Conservation (phyloP, 2,113 vertebrate genomes). For the Anseranas semipalmata region DNA sequence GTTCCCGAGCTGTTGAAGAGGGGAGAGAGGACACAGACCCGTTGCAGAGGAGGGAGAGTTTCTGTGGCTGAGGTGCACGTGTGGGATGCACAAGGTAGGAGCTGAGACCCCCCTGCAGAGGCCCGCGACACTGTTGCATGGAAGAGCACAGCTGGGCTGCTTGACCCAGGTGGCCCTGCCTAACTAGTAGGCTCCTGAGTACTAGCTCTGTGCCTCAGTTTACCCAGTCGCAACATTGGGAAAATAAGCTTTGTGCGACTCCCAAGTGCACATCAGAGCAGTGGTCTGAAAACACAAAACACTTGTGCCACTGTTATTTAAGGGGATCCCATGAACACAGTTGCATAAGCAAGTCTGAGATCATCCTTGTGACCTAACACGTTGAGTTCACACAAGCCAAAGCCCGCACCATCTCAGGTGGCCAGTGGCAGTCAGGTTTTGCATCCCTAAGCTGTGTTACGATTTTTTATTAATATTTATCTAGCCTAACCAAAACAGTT, state of each 20-base stretch:
- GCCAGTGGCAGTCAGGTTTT: background rate
- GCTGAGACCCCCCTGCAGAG: background rate
- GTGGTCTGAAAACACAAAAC: background rate
- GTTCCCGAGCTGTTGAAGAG: background rate
- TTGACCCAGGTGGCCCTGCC: background rate
- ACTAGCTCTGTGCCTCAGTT: background rate
- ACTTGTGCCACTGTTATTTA: background rate
- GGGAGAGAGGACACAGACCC: background rate
- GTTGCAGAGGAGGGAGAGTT: background rate
- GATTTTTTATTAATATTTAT: background rate
- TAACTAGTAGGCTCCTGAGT: background rate
- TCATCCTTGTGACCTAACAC: rapidly evolving
- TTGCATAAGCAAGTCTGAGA: background rate
- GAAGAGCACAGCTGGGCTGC: background rate
- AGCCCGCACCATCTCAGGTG: background rate
- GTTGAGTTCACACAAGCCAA: background rate
- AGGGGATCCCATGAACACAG: background rate
- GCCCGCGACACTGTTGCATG: rapidly evolving
- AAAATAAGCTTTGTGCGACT: background rate
- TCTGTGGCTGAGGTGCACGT: background rate
- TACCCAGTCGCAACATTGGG: background rate
- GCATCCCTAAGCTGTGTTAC: background rate
- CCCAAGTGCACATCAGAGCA: background rate
- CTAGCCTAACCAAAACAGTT: background rate
- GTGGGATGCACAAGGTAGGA: rapidly evolving